Base-by-base conservation (phyloP, 1,140 invertebrate genomes). In the Argopecten irradians region DNA sequence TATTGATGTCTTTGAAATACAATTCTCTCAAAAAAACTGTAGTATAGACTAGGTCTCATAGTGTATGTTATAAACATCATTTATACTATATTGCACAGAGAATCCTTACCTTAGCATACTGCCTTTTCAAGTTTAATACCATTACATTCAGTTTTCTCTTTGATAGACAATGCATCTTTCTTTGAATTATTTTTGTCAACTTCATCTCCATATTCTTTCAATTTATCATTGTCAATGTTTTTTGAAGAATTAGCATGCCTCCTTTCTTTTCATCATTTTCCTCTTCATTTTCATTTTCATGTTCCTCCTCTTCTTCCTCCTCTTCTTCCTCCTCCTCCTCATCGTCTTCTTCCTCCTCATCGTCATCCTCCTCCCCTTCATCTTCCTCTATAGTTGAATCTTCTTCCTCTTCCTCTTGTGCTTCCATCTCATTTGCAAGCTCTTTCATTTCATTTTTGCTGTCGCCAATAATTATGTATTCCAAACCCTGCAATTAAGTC, bases 381-480 rank as follows among this genome's bases (percentile, higher is more conserved):
- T 90, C 86, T 11, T 88, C 83, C 1, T 85, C 88, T 5, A 71
- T 22, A 28, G 55, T 71, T 71, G 22, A n/a, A 3, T 71, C 55
- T 2, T 71, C 55, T 16, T 71, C 55, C 33, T 89, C 88, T n/a
- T 91, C 89, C 14, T 86, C 88, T 32, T 82, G 83, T n/a, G 88
- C 86, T 0, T 32, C 83, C 0, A 84, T 82, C 35, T 88, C 84
- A 82, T 90, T 89, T 36, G 43, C 87, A 35, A 83, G 46, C 36
- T 89, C 86, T 34, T 89, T 22, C 14, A 83, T 88, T 85, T 90
- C 87, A 35, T 90, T 43, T 34, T 87, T 88, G 86, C 89, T 91
- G 34, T 90, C 84, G 3, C 93, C 93, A 55, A 93, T 86, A 19
- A 93, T 41, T 34, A 93, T 93, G 86, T 93, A 93, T 16, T 93